A percentile compares a stretch with the other conserved stretches of the same genome.
Conservation (phyloP, 1,140 invertebrate species). For the Ceratina japonica region DNA sequence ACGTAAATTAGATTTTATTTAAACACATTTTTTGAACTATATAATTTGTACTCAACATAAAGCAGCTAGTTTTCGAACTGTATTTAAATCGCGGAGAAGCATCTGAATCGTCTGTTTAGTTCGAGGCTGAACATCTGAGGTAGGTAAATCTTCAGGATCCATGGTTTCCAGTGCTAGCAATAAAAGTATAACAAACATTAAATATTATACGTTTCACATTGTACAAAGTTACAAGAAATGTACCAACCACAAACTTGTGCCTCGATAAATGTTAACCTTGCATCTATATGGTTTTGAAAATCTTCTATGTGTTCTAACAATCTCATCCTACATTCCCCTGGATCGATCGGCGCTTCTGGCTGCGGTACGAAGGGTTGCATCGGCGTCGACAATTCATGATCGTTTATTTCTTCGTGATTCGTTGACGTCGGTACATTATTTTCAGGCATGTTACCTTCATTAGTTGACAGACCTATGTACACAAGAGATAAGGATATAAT, state of each 20-base stretch:
- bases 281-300: constrained; percentile 86
- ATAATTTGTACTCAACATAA: constrained; percentile 65
- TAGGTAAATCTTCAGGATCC: constrained; percentile 70
- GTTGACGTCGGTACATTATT: constrained; percentile 15
- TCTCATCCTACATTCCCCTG: constrained; percentile 87
- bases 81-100: constrained; percentile 80
- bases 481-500: not conserved
- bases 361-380: constrained; percentile 81
- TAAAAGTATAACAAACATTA: constrained; percentile 29
- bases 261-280: constrained; percentile 87
- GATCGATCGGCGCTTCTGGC: constrained; percentile 90
- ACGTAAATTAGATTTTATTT: constrained; percentile 5
- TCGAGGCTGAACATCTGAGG: constrained; percentile 73
- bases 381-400: constrained; percentile 55
- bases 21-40: constrained; percentile 7
- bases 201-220: not conserved
- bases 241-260: constrained; percentile 85
- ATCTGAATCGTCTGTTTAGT: constrained; percentile 81
- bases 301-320: constrained; percentile 89
- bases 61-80: constrained; percentile 78
- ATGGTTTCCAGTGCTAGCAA: constrained; percentile 77
- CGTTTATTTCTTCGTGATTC: constrained; percentile 30
- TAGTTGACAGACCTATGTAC: constrained; percentile 21
- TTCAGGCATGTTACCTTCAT: constrained; percentile 32
- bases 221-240: not conserved